Evolutionary conservation across 2,113 vertebrate species (phyloP).

Genomic region (Steatornis caripensis): DNA sequence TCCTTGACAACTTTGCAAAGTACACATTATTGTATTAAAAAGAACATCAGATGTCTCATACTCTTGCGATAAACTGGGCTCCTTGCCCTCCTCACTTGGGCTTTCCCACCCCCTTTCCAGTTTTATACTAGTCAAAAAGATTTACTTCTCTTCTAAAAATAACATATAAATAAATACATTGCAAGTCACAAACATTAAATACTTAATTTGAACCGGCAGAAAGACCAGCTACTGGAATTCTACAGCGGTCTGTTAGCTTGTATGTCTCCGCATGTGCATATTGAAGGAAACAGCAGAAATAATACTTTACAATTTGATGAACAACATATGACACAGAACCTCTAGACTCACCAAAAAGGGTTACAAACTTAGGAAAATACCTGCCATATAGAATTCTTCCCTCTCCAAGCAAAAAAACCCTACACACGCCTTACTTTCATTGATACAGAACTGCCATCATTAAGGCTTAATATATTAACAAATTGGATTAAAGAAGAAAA

Average conservation of each 20-base stretch:
- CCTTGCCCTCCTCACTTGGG: neutral
- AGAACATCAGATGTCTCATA: neutral
- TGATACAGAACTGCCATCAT: neutral
- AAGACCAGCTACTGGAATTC: conserved; percentile 32
- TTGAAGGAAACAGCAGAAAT: conserved; percentile 57
- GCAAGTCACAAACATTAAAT: conserved; percentile 36
- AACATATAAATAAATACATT: conserved; percentile 28
- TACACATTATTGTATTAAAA: neutral
- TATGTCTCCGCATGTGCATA: neutral
- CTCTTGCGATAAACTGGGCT: neutral
- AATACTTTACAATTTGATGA: conserved; percentile 64
- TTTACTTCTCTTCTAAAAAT: conserved; percentile 31
- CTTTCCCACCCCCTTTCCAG: neutral
- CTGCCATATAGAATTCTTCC: neutral
- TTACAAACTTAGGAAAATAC: conserved; percentile 9
- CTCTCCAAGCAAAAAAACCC: neutral
- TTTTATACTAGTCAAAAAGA: conserved; percentile 4
- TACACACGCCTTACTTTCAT: neutral
- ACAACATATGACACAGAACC: conserved; percentile 45
- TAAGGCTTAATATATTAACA: neutral
- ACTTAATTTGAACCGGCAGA: conserved; percentile 37
- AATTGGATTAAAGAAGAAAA: neutral
- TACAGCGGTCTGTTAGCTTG: conserved; percentile 13
- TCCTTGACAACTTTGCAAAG: neutral
- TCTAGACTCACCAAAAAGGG: neutral